Base-by-base conservation (phyloP, 2,797 vertebrate genomes). In the Leptoclinus maculatus region DNA sequence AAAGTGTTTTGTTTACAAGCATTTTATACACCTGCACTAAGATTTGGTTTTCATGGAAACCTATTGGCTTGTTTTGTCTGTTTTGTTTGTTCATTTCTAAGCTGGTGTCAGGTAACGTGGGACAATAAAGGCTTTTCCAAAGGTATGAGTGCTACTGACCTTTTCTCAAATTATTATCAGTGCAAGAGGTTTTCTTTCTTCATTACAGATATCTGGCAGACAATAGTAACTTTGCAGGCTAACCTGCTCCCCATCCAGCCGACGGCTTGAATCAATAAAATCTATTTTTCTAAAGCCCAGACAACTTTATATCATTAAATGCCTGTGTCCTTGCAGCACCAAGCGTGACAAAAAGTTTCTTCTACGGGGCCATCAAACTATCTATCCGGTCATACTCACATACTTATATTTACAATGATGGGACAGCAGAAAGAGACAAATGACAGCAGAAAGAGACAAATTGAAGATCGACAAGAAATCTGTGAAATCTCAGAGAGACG, bases 251-350 rank as follows among this genome's bases (percentile, higher is more conserved):
- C 67, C 23, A 53, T 66, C 64, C 9, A 68, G 36, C 27, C 45
- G 27, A 39, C 45, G 32, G 25, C 56, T 59, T 54, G 59, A 71
- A 64, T 80, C 72, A 66, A 80, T 78, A 76, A 71, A 70, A 53
- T 2, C 7, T 14, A 7, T 69, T 79, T 82, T 70, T 80, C 12
- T 56, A 36, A 75, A 77, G 11, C 23, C 23, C 27, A 45, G 14
- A 68, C 59, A 78, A 65, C 43, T 29, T 78, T 56, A 39, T 43
- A 68, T 84, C 3, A 71, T 29, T 45, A 41, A 32, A 39, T 41
- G 21, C 13, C 8, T 43, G n/a, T 57, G 9, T 73, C 51, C n/a
- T 58, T 7, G 11, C 8, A n/a, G 36, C 45, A 68, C 49, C 53
- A 25, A 45, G 59, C 39, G 13, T 59, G 17, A n/a, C 57, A 27